Evolutionary conservation across 2,888 invertebrate species (phyloP), one percentile per base, ranked within the genome.

Genomic region (Tridacna gigas): DNA sequence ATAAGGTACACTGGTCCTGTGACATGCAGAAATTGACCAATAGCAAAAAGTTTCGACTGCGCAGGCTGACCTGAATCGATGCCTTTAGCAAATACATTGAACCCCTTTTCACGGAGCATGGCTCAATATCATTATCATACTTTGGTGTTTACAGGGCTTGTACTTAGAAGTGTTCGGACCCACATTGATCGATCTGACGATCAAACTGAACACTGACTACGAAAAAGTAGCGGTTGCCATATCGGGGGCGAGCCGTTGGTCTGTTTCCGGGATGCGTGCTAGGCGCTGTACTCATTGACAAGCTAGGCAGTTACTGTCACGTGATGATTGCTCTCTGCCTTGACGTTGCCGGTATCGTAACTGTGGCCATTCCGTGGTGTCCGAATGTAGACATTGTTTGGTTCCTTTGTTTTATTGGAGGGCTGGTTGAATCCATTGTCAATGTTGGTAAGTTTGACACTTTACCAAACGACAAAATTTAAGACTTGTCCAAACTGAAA

Each of bases 151-250:
- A 12, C 45, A 86, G 86, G 91, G 91, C 12, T 65, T 91, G 47
- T 86, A 83, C 66, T 71, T 88, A 22, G 91, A 91, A 77, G 86
- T 91, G 11, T 83, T 83, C 15, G 90, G 91, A n/a, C 91, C 91
- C 25, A 90, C 91, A 1, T 80, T 89, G 25, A 89, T 84, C 12
- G 91, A 91, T 77, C 81, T 91, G 5, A 89, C 82, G 79, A 77
- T 89, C 25, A 82, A 86, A 15, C 71, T 88, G 0, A 73, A 87
- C 28, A 79, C 83, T 7, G 86, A 90, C 74, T 90, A 90, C 77
- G 91, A 91, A 74, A 83, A 89, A 26, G 88, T 91, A 2, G 88
- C 90, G 0, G 78, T 89, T 9, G 90, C 89, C 2, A 81, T 91
- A 11, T 85, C 86, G 15, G 89, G n/a, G 84, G 5, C 66, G 86